Conservation (phyloP, 2,888 invertebrate species). For the Junonia oenone region DNA sequence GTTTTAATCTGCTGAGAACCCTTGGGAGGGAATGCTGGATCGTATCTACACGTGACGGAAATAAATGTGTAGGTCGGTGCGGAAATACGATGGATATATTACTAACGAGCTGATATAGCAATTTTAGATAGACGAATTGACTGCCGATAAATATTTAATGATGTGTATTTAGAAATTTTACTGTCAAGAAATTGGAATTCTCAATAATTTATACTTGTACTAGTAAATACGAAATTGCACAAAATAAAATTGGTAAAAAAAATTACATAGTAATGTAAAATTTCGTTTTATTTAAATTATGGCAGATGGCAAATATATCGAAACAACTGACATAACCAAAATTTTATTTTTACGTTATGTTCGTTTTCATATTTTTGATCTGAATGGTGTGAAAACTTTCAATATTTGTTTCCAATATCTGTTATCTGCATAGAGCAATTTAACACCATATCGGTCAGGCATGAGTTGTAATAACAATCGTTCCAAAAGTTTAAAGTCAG, state of each 20-base stretch:
- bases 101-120: neutral
- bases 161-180: too few relatives aligned
- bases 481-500: neutral
- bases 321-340: too few relatives aligned
- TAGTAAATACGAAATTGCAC: too few relatives aligned
- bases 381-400: neutral
- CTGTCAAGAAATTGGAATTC: too few relatives aligned
- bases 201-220: too few relatives aligned
- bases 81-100: neutral
- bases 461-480: neutral
- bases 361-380: too few relatives aligned
- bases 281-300: too few relatives aligned
- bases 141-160: too few relatives aligned
- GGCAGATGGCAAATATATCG: too few relatives aligned
- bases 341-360: too few relatives aligned
- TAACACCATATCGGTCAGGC: neutral
- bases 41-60: slow-evolving; percentile 2
- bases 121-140: neutral
- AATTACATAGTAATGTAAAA: too few relatives aligned
- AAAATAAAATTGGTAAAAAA: too few relatives aligned
- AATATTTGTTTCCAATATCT: neutral
- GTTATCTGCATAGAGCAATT: neutral
- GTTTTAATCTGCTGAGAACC: neutral
- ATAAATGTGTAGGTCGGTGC: neutral
- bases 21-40: neutral